A percentile compares a stretch with the other conserved stretches of the same genome.
Evolutionary conservation across 2,113 vertebrate genomes (phyloP).

Genomic region (Lepidothrix coronata): DNA sequence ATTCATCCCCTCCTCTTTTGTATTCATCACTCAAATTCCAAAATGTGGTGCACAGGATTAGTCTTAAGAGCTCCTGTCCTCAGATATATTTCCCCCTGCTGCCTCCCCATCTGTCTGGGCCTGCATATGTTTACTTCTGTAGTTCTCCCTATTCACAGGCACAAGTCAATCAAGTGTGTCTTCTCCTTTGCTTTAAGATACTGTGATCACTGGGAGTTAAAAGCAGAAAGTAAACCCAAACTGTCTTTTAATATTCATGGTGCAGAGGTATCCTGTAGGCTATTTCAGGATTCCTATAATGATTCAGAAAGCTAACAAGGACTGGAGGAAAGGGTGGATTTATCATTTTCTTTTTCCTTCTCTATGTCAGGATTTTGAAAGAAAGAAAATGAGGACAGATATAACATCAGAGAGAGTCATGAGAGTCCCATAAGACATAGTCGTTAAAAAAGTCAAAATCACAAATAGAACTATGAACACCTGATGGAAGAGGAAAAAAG

Average conservation of each 20-base stretch:
- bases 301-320: conserved; percentile 1
- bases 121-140: not conserved
- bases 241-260: not conserved
- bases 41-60: not conserved
- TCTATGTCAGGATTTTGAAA: not conserved
- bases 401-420: not conserved
- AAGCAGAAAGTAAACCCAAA: not conserved
- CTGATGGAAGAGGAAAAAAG: not conserved
- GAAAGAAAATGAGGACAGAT: not conserved
- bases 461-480: not conserved
- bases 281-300: conserved; percentile 10
- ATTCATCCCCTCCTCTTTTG: not conserved
- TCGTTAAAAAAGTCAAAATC: not conserved
- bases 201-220: not conserved
- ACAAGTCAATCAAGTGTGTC: not conserved
- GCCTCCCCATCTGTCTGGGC: not conserved
- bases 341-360: not conserved
- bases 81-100: not conserved
- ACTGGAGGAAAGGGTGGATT: not conserved
- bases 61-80: not conserved
- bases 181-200: not conserved
- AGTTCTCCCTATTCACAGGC: not conserved
- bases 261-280: conserved; percentile 2
- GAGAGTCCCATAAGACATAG: not conserved
- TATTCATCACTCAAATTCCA: not conserved